These are phyloP conservation scores for Bombycilla garrulus DNA, from an alignment of 2,113 vertebrate genomes.

Conservation along the genomic window DNA sequence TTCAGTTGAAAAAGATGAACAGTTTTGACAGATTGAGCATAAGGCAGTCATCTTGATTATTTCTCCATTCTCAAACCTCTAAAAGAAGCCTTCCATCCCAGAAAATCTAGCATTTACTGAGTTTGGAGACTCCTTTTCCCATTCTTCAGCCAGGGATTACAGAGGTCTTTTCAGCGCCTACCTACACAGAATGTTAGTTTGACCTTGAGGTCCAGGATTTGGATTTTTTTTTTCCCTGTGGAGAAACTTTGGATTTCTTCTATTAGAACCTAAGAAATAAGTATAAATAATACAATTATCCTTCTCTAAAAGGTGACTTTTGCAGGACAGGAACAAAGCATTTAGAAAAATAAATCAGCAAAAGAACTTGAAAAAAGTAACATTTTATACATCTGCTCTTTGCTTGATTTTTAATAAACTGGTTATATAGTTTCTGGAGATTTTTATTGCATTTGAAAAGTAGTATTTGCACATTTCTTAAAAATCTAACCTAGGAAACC, in stretches of 20 bases:
- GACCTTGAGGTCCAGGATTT: background rate
- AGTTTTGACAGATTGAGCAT: background rate
- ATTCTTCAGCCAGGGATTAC: background rate
- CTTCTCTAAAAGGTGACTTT: background rate
- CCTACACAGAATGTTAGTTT: background rate
- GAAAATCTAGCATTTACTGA: background rate
- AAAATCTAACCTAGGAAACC: background rate
- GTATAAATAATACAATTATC: background rate
- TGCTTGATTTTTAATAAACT: background rate
- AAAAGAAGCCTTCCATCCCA: background rate
- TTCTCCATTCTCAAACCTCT: background rate
- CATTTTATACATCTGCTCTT: background rate
- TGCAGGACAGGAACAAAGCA: background rate
- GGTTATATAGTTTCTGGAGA: background rate
- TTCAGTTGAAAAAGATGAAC: background rate
- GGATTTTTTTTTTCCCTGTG: background rate
- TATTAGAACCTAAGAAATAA: background rate
- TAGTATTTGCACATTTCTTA: background rate
- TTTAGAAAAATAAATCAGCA: background rate
- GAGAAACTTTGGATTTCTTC: background rate
- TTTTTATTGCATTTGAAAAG: background rate
- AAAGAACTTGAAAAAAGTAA: background rate
- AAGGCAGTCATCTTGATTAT: background rate
- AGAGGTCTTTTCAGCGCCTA: background rate
- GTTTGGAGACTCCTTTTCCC: background rate